These are phyloP conservation scores for Chymomyza amoena DNA, from an alignment of 2,888 invertebrate species.

Conservation along the genomic window DNA sequence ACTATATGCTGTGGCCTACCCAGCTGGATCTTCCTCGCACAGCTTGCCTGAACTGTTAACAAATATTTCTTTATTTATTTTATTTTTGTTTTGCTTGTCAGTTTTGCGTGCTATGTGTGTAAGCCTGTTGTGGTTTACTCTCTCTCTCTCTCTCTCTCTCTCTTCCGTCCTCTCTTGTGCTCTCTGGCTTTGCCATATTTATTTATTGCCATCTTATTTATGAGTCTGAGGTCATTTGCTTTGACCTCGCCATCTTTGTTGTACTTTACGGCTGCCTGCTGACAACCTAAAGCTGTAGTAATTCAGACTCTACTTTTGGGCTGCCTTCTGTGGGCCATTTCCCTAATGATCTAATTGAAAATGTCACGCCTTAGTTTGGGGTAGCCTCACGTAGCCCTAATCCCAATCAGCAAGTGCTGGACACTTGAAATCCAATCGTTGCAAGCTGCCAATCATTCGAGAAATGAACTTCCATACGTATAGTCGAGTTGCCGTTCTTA, in stretches of 20 bases:
- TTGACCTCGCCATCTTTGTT: conserved; percentile 29
- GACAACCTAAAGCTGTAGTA: not conserved
- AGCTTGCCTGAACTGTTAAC: conserved; percentile 12
- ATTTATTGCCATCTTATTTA: conserved; percentile 58
- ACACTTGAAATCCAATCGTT: conserved; percentile 17
- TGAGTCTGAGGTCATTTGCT: conserved; percentile 34
- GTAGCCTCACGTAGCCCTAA: not conserved
- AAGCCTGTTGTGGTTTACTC: conserved; percentile 8
- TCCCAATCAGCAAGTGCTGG: conserved; percentile 26
- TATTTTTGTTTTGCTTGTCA: conserved; percentile 4
- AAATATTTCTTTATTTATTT: conserved; percentile 17
- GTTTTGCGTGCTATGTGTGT: conserved; percentile 16
- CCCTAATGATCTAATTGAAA: conserved; percentile 47
- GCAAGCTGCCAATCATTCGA: not conserved
- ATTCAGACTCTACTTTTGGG: not conserved
- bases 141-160: not conserved
- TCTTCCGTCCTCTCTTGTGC: not conserved
- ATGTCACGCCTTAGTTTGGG: not conserved
- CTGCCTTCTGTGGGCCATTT: not conserved
- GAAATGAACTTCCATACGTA: not conserved
- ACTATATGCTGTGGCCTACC: not conserved
- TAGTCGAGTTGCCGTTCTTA: conserved; percentile 19
- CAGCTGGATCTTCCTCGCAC: not conserved
- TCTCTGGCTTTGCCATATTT: conserved; percentile 30
- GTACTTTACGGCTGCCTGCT: not conserved